Evolutionary conservation across 2,113 vertebrate species (phyloP).

Genomic region (Thalassarche chlororhynchos): DNA sequence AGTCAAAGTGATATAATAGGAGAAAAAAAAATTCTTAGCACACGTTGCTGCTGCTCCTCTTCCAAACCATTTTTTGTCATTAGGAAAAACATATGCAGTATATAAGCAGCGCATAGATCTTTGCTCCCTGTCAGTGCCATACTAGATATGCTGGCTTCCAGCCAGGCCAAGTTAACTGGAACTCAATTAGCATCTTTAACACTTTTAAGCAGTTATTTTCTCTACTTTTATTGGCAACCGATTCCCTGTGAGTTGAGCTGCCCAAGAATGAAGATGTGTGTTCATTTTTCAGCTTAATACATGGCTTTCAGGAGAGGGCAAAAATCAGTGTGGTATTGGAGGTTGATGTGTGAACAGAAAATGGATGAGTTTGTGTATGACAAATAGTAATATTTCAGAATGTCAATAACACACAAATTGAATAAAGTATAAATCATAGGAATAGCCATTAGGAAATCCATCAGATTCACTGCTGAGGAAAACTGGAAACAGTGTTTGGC

Average conservation of each 20-base stretch:
- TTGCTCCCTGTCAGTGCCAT: neutral
- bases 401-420: neutral
- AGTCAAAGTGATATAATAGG: neutral
- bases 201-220: slow-evolving; percentile 32
- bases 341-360: neutral
- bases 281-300: neutral
- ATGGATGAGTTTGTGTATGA: neutral
- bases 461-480: slow-evolving; percentile 18
- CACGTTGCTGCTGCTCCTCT: neutral
- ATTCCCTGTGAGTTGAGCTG: neutral
- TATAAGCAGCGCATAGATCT: neutral
- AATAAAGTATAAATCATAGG: neutral
- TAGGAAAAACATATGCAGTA: neutral
- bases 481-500: neutral
- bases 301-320: neutral
- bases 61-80: neutral
- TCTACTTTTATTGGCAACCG: slow-evolving; percentile 4
- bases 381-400: neutral
- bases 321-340: neutral
- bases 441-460: slow-evolving; percentile 11
- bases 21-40: neutral
- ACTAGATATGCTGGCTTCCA: neutral
- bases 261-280: neutral
- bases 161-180: slow-evolving; percentile 6
- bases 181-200: slow-evolving; percentile 33